Evolutionary conservation across 2,113 vertebrate species (phyloP).

Genomic region (Caloenas nicobarica): DNA sequence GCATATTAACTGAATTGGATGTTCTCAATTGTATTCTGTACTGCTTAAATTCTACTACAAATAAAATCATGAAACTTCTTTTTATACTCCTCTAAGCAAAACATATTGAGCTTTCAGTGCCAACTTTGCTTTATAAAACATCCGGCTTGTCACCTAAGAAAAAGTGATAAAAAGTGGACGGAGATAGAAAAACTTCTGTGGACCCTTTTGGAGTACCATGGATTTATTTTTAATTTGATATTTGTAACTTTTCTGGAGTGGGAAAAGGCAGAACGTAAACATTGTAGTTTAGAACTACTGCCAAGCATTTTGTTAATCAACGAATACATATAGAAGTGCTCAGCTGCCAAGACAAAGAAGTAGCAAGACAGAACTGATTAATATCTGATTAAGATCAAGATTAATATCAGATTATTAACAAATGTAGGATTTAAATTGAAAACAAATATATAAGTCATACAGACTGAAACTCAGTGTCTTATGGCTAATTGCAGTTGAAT

Average conservation of each 20-base stretch:
- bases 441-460: background rate
- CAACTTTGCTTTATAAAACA: background rate
- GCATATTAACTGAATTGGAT: background rate
- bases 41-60: background rate
- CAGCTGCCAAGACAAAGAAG: background rate
- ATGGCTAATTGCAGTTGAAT: background rate
- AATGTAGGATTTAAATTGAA: conserved; percentile 1
- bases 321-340: background rate
- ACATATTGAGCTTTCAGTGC: background rate
- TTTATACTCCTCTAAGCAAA: background rate
- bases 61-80: conserved; percentile 15
- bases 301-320: background rate
- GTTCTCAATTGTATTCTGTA: background rate
- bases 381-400: background rate
- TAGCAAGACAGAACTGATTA: background rate
- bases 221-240: background rate
- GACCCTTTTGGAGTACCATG: background rate
- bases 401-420: background rate
- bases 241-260: background rate
- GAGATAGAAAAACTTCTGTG: background rate
- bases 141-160: background rate
- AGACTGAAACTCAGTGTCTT: background rate
- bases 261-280: background rate
- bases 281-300: background rate
- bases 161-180: background rate